Conservation (phyloP, 2,888 invertebrate species). For the Gnatocerus cornutus region DNA sequence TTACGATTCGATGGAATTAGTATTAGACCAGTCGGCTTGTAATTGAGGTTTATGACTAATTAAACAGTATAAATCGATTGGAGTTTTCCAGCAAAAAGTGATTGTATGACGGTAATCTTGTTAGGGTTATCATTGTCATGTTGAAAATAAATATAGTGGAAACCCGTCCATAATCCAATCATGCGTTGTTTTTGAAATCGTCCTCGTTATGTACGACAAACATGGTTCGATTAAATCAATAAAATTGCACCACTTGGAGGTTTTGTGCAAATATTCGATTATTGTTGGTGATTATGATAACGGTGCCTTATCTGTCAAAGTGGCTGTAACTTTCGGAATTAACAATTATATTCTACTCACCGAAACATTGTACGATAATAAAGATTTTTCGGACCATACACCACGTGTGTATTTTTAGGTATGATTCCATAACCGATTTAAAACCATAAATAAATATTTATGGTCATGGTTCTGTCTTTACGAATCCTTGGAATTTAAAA, state of each 20-base stretch:
- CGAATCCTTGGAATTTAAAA: constrained; percentile 66
- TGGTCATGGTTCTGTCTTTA: constrained; percentile 66
- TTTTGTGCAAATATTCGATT: constrained; percentile 31
- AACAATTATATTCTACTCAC: no score
- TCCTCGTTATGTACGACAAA: constrained; percentile 19
- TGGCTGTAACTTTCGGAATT: no score
- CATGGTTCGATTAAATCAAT: constrained; percentile 28
- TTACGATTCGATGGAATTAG: no score
- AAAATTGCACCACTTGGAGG: constrained; percentile 17
- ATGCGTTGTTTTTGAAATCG: constrained; percentile 27
- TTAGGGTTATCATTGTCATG: constrained; percentile 33
- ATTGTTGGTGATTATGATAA: constrained; percentile 21
- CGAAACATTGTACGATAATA: no score
- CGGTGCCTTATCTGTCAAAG: no score
- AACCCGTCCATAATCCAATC: constrained; percentile 31
- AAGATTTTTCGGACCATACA: no score
- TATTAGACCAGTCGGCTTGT: no score
- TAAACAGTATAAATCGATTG: no score
- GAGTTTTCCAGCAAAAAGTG: not conserved
- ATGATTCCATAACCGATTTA: constrained; percentile 58
- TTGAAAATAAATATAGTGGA: constrained; percentile 26
- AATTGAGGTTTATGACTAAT: no score
- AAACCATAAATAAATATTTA: constrained; percentile 64
- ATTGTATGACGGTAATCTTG: constrained; percentile 23
- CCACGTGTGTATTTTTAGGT: constrained; percentile 59